Evolutionary conservation across 2,797 vertebrate species (phyloP).

Genomic region (Rachycentron canadum): DNA sequence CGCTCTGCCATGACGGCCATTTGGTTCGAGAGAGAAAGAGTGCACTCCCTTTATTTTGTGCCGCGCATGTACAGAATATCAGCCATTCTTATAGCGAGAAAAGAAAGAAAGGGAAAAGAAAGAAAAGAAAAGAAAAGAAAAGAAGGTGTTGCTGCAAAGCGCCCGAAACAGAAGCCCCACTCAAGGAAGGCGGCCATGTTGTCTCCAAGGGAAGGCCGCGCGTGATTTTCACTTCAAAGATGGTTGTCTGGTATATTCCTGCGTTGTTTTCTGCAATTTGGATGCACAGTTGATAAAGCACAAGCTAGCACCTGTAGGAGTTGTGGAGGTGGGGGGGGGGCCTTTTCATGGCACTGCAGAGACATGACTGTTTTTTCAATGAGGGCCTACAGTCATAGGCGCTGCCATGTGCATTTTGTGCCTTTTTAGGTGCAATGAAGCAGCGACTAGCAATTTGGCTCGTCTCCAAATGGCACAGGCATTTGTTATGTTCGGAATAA

Average conservation of each 20-base stretch:
- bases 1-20: conserved; percentile 24
- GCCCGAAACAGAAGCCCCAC: conserved; percentile 13
- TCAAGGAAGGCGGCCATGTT: conserved; percentile 28
- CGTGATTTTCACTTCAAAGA: conserved; percentile 23
- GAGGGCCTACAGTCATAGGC: conserved; percentile 60
- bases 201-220: conserved; percentile 16
- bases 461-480: conserved; percentile 53
- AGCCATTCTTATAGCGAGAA: neutral
- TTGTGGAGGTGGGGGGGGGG: conserved; percentile 8
- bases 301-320: conserved; percentile 13
- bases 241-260: conserved; percentile 11
- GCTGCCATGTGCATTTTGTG: conserved; percentile 47
- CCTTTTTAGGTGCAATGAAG: conserved; percentile 68
- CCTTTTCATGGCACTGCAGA: conserved; percentile 46
- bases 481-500: conserved; percentile 54
- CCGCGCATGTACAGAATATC: neutral
- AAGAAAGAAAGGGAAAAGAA: too few relatives aligned
- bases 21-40: conserved; percentile 33
- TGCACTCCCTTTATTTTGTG: conserved; percentile 6
- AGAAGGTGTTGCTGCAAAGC: conserved; percentile 19
- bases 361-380: conserved; percentile 70
- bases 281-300: conserved; percentile 29
- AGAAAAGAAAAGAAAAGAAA: neutral
- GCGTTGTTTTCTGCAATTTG: conserved; percentile 19
- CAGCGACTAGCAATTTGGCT: conserved; percentile 65